Evolutionary conservation across 2,797 vertebrate genomes (phyloP), one percentile per base, ranked within the genome.

Genomic region (Rhinella marina): DNA sequence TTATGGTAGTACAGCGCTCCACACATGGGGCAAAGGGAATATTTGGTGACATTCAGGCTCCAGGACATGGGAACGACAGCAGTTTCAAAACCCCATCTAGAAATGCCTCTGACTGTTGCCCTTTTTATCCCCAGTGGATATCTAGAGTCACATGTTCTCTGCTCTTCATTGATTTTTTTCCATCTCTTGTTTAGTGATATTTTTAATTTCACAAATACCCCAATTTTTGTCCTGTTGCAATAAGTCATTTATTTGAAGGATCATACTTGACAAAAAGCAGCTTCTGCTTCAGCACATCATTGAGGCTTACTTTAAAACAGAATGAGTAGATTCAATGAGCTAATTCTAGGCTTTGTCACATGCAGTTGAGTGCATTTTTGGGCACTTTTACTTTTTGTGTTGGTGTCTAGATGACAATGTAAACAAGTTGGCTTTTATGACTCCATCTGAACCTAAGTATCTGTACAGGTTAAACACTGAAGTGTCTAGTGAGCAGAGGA

Each of bases 301-400:
- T 72, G 16, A 7, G 10, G 3, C 62, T 82, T 50, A 52, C 48
- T 81, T 48, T 66, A 25, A 72, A 29, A 17, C 16, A 32, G 1
- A 25, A 2, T 62, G 48, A 56, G 9, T 56, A 56, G 9, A 50
- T 52, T 64, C 19, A 64, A 70, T 82, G 19, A 25, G 25, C 12
- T 27, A 27, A 68, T 54, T 82, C 14, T 66, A 56, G 25, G 25
- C 52, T 57, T 72, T 57, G 66, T 72, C 52, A 32, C 10, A 8
- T 7, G 21, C 11, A 57, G 25, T 80, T 54, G 50, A 56, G 48
- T 21, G 50, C 73, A 77, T 70, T 54, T 19, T 70, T 70, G 27
- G 13, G 23, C 50, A 75, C 68, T 84, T 61, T 75, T 23, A 84
- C 66, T 32, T 84, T 27, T 64, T 64, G 29, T 66, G n/a, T 81